Evolutionary conservation across 1,140 invertebrate species (phyloP), one percentile per base, ranked within the genome.

Genomic region (Bombyx mori): DNA sequence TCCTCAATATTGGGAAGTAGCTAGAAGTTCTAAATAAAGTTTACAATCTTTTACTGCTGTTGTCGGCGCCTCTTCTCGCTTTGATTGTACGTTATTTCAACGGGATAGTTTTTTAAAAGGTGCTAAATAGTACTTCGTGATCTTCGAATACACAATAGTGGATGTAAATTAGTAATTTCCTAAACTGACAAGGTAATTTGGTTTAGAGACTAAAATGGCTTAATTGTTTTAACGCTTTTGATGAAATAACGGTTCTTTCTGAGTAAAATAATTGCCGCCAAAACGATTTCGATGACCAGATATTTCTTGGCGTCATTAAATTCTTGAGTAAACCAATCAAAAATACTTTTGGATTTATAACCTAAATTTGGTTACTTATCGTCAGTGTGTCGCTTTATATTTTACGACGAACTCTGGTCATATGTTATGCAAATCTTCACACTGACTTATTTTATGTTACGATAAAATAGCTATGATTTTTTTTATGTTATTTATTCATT

Each of bases 91-190:
- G 42, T 42, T 42, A 5, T 50, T 58, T 44, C 57, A 61, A 59
- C 60, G 56, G 58, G 63, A 73, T 65, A 65, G 58, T 70, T 66
- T 64, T 68, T 60, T 63, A 65, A 59, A 59, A 76, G 78, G 77
- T 79, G 79, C 72, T 85, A 85, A 85, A 63, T 72, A 58, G 62
- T 63, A 62, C 57, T 77, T 77, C 82, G 79, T 82, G 79, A 81
- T 69, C 68, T 61, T 69, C 72, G 69, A 75, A 75, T 77, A 69
- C 60, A 65, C 66, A 75, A 77, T 73, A 75, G 70, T 66, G 65
- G 52, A 61, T 77, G 75, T 79, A 62, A 81, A 83, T 79, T 79
- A 68, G 57, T 67, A 71, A 75, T 80, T 79, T 79, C 75, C 64
- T 66, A 61, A 46, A 57, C 53, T 47, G 45, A 62, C 52, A 62